Conservation (phyloP, 2,797 vertebrate species). For the Coregonus suidteri region DNA sequence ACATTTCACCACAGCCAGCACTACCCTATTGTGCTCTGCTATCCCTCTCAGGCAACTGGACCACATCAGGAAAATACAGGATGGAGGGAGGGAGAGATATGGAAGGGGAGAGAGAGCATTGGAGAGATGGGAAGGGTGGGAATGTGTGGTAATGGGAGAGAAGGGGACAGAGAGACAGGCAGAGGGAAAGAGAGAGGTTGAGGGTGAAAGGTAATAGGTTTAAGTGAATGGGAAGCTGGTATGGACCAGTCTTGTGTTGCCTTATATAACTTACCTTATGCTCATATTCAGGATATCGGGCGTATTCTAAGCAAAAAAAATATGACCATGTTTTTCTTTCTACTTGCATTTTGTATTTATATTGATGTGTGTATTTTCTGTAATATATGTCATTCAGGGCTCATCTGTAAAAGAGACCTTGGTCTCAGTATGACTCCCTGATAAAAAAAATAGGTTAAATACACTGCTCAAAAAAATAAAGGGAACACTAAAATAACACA, state of each 20-base stretch:
- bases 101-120: constrained; percentile 28
- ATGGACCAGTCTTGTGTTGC: neutral
- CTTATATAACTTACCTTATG: neutral
- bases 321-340: neutral
- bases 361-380: too few species aligned
- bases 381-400: too few species aligned
- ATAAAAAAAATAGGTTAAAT: too few species aligned
- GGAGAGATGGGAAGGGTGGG: constrained; percentile 18
- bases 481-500: too few species aligned
- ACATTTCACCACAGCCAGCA: constrained; percentile 73
- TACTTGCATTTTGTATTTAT: too few species aligned
- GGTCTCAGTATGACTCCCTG: too few species aligned
- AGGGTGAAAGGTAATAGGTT: constrained; percentile 4
- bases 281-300: neutral
- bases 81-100: constrained; percentile 19
- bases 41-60: constrained; percentile 69
- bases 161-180: constrained; percentile 26
- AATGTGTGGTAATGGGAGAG: constrained; percentile 17
- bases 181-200: constrained; percentile 30
- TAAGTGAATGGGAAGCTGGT: constrained; percentile 9
- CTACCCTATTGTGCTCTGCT: constrained; percentile 69
- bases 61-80: constrained; percentile 65
- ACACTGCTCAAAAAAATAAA: too few species aligned
- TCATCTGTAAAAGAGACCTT: too few species aligned
- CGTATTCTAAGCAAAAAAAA: neutral